These are phyloP conservation scores for Neotoma lepida DNA, from an alignment of 2,113 vertebrate species.

Conservation along the genomic window DNA sequence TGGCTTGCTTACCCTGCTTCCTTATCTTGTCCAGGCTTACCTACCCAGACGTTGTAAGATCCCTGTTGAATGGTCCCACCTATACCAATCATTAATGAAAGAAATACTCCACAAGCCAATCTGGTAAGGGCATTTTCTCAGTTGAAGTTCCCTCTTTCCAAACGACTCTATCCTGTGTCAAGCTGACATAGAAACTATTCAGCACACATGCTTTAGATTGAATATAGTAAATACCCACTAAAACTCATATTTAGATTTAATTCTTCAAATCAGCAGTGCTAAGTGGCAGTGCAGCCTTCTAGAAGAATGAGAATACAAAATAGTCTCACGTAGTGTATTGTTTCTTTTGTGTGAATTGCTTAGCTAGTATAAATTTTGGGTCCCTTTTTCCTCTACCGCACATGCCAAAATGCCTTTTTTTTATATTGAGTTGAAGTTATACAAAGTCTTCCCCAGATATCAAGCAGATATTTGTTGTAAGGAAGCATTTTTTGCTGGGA, in stretches of 20 bases:
- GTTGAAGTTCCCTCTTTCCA: neutral
- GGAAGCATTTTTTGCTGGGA: neutral
- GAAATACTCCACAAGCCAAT: neutral
- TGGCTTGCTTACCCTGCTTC: neutral
- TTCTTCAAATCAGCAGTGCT: neutral
- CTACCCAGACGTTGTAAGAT: neutral
- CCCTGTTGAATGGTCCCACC: neutral
- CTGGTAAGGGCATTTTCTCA: neutral
- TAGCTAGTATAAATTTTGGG: neutral
- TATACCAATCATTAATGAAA: neutral
- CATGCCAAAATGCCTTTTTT: neutral
- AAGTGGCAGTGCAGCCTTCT: neutral
- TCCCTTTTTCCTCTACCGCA: neutral
- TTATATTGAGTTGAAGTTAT: neutral
- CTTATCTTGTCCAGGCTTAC: neutral
- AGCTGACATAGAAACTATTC: neutral
- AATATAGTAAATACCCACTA: neutral
- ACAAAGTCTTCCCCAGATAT: neutral
- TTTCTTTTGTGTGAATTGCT: neutral
- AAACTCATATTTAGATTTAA: neutral
- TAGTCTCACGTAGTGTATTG: neutral
- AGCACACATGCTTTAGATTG: neutral
- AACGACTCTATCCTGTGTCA: neutral
- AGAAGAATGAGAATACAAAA: neutral
- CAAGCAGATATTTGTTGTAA: neutral